Base-by-base conservation (phyloP, 1,140 invertebrate genomes). In the Drosophila asahinai region DNA sequence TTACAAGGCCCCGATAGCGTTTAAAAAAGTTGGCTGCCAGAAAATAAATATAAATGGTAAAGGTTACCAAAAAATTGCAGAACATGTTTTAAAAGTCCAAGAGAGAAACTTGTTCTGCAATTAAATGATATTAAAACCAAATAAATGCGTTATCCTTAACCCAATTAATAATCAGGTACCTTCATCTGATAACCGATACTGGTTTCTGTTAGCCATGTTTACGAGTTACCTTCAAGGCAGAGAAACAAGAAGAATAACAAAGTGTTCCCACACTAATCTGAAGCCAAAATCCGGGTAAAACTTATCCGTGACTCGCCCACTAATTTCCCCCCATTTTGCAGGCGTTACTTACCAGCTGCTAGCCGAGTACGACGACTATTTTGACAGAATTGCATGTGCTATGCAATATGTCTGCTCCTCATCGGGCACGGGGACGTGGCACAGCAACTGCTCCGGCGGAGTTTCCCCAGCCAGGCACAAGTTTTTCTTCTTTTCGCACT, bases 351-450 rank as follows among this genome's bases (percentile, higher is more conserved):
- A 22, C 54, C 67, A 73, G 47, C 48, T 74, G 68, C 55, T 43
- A 51, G 38, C 47, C 19, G 38, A 49, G 55, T 27, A 60, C 63
- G 40, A 60, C 63, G 40, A 55, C 33, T 61, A 48, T 74, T 74
- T 73, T 74, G 51, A 59, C 66, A 73, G 38, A 61, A 73, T 48
- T 74, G 71, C 71, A 74, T 74, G 71, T 51, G 47, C 54, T 61
- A 22, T 73, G 68, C 71, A 74, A 74, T 74, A 73, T 73, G 71
- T 61, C 49, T 33, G 49, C 40, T 33, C 7, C n/a, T 12, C 60
- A 15, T 33, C 30, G 30, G 30, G 30, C 22, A 8, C 30, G 7
- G 30, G 30, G 8, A 36, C 33, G 43, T n/a, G 45, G 30, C 27
- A 19, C 27, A 19, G 27, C n/a, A 42, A 40, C 55, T 55, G 25